Evolutionary conservation across 2,113 vertebrate genomes (phyloP).

Genomic region (Etheostoma cragini): DNA sequence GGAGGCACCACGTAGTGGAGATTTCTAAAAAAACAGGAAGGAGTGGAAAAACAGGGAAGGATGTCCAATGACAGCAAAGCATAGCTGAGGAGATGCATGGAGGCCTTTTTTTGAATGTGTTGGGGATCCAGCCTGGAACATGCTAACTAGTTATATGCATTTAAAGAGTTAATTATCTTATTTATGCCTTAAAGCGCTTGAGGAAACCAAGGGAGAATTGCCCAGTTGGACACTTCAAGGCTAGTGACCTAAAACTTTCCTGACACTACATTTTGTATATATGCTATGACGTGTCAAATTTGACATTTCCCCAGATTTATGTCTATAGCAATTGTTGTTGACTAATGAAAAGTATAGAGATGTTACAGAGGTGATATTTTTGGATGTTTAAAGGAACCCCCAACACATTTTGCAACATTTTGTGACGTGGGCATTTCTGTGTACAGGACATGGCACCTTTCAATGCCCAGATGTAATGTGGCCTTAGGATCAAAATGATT

Average conservation of each 20-base stretch:
- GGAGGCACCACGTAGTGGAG: too few relatives aligned
- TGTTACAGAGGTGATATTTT: conserved; percentile 42
- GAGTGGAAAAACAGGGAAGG: conserved; percentile 9
- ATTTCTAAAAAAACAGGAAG: too few relatives aligned
- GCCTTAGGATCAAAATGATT: conserved; percentile 58
- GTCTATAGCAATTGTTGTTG: not conserved
- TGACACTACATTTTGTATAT: conserved; percentile 37
- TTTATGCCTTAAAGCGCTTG: conserved; percentile 56
- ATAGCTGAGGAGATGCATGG: conserved; percentile 17
- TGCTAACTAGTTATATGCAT: conserved; percentile 7
- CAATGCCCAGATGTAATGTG: conserved; percentile 36
- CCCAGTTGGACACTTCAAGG: conserved; percentile 3
- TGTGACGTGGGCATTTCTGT: conserved; percentile 1
- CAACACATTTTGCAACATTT: conserved; percentile 7
- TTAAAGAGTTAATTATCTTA: not conserved
- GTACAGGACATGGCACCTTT: not conserved
- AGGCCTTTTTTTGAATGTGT: conserved; percentile 31
- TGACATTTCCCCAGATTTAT: not conserved
- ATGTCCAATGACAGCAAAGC: conserved; percentile 45
- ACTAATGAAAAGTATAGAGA: not conserved
- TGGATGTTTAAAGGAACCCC: conserved; percentile 51
- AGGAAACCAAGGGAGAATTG: not conserved
- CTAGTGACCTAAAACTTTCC: not conserved
- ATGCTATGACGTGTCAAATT: not conserved
- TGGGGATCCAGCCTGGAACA: not conserved